Base-by-base conservation (phyloP, 2,888 invertebrate genomes). In the Poecilobothrus nobilitatus region DNA sequence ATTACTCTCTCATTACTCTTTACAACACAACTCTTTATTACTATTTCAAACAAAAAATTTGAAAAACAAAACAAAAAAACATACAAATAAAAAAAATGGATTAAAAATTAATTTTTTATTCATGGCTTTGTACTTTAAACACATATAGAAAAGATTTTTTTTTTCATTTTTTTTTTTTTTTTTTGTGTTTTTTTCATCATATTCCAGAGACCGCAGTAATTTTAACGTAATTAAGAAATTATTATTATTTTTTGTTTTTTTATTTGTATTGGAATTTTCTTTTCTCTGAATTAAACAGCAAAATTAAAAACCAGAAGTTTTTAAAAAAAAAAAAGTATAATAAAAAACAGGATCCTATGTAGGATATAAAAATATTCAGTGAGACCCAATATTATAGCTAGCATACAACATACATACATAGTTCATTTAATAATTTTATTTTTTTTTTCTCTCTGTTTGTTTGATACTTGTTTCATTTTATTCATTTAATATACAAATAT, bases 221-320 rank as follows among this genome's bases (percentile, higher is more conserved):
- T 53, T 53, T 53, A 53, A 53, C 53, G 53, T 53, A 53, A 53
- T 53, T 53, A 53, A 53, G 53, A 53, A 53, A 53, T 53, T 53
- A 53, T 53, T 53, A 53, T 53, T 53, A 15, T 53, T 15, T 53
- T 18, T 53, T n/a, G 2, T 15, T 53, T 53, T 53, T 53, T 53
- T 53, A 15, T 53, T 53, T 27, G 27, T 27, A 27, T 27, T 27
- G 27, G 27, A 4, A 27, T 18, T n/a, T 18, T 53, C 2, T 53
- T 53, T 37, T 37, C 8, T 10, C 37, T 37, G 8, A 37, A 12
- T 10, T 8, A 37, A 12, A 37, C 5, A 53, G 15, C 2, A 18
- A 53, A 18, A 53, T 18, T 6, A 53, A 53, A 53, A 37, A 37
- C 37, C 6, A 53, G 53, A 41, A 53, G 53, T 18, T 53, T 53